Conservation (phyloP, 2,888 invertebrate species). For the Bombyx huttoni region DNA sequence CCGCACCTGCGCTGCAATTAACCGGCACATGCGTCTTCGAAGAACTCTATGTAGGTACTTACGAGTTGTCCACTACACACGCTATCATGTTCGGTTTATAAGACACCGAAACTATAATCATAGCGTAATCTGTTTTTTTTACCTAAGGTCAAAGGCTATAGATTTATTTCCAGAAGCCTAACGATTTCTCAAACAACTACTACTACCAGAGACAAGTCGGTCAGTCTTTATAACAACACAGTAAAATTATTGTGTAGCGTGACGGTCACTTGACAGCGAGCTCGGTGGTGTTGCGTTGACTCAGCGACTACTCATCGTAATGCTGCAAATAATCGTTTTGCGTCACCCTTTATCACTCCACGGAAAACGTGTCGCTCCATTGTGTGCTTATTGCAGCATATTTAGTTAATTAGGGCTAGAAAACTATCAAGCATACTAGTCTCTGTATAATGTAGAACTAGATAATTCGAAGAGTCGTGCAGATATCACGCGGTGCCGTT, state of each 20-base stretch:
- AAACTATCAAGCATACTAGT: neutral
- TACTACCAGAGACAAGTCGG: neutral
- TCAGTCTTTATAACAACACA: neutral
- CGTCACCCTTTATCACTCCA: conserved; percentile 65
- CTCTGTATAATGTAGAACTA: conserved; percentile 28
- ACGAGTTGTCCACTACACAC: too few relatives aligned
- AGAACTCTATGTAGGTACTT: conserved; percentile 17
- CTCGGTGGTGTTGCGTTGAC: conserved; percentile 40
- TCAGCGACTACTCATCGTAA: conserved; percentile 66
- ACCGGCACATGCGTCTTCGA: conserved; percentile 46
- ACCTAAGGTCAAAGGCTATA: too few relatives aligned
- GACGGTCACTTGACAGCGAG: conserved; percentile 7
- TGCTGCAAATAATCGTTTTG: conserved; percentile 69
- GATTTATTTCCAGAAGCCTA: too few relatives aligned
- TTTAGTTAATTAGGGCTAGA: neutral
- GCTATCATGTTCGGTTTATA: too few relatives aligned
- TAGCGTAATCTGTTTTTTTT: too few relatives aligned
- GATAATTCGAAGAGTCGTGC: conserved; percentile 42
- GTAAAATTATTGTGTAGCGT: conserved; percentile 2
- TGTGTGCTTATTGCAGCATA: conserved; percentile 30
- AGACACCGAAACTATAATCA: too few relatives aligned
- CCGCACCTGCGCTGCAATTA: conserved; percentile 61
- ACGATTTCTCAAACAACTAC: neutral
- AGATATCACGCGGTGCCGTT: conserved; percentile 38
- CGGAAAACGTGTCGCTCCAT: conserved; percentile 53